phyloP scores from a whole-genome alignment of 2,113 vertebrate species.

The Nansenia antarctica region DNA sequence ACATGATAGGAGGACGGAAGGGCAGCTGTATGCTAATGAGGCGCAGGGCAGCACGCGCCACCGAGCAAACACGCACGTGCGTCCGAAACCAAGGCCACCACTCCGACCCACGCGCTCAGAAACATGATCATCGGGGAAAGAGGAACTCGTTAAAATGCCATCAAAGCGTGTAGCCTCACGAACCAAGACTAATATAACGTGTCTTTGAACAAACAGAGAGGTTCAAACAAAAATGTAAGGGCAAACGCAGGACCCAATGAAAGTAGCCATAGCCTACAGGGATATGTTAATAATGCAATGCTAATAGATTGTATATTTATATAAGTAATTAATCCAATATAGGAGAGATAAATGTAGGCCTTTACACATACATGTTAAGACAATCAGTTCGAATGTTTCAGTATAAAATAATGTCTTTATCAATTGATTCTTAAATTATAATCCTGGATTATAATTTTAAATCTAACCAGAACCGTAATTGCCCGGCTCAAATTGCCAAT shows the following conservation, averaged over 20 bases:
- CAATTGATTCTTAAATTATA: no score
- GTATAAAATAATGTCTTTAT: no score
- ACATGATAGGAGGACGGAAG: slow-evolving; percentile 55
- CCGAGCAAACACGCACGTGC: slow-evolving; percentile 85
- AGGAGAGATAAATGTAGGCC: not conserved
- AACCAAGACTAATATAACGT: slow-evolving; percentile 29
- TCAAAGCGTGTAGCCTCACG: slow-evolving; percentile 64
- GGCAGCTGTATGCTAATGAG: slow-evolving; percentile 97
- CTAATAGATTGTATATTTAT: not conserved
- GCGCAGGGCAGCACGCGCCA: slow-evolving; percentile 82
- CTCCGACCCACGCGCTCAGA: slow-evolving; percentile 51
- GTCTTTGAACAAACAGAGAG: not conserved
- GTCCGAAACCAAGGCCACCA: slow-evolving; percentile 35
- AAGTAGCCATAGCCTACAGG: not conserved
- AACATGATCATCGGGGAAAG: slow-evolving; percentile 50
- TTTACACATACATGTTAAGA: no score
- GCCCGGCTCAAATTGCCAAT: no score
- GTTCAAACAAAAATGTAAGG: not conserved
- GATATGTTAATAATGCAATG: not conserved
- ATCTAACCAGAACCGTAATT: no score
- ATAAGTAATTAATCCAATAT: not conserved
- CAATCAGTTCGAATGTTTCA: no score
- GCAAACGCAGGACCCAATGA: not conserved
- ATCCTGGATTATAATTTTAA: no score
- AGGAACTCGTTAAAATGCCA: slow-evolving; percentile 78